Conservation (phyloP, 2,888 invertebrate genomes). For the Macroteleia sp. region DNA sequence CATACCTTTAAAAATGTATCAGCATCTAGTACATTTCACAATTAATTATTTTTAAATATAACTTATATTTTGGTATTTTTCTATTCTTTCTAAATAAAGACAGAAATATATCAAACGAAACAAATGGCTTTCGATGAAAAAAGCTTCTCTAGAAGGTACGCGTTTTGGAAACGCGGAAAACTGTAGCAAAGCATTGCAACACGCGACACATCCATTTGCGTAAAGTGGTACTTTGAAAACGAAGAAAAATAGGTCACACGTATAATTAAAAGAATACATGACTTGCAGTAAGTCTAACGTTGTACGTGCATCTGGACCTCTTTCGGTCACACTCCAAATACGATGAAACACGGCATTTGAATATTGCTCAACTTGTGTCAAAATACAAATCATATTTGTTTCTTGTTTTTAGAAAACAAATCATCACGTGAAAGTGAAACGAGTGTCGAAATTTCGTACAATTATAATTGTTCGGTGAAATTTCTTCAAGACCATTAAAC, state of each 20-base stretch:
- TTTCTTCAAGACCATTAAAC: slow-evolving; percentile 5
- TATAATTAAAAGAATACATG: slow-evolving; percentile 76
- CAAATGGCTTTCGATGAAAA: no score
- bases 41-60: no score
- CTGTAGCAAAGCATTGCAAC: slow-evolving; percentile 12
- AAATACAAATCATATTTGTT: background rate
- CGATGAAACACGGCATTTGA: slow-evolving; percentile 65
- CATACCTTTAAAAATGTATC: no score
- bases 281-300: slow-evolving; percentile 69
- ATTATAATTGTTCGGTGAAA: slow-evolving; percentile 35
- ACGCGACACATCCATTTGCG: slow-evolving; percentile 27
- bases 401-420: background rate
- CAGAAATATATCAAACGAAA: no score
- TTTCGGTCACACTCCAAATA: slow-evolving; percentile 79
- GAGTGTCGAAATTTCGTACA: slow-evolving; percentile 18
- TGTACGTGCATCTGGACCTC: slow-evolving; percentile 60
- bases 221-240: slow-evolving; percentile 40
- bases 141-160: no score
- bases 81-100: no score
- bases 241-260: slow-evolving; percentile 46
- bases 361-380: slow-evolving; percentile 14
- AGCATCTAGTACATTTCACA: no score
- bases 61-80: no score
- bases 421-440: slow-evolving; percentile 29
- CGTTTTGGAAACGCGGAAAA: slow-evolving; percentile 1